These are phyloP conservation scores for Tolmerus cingulatus DNA, from an alignment of 2,888 invertebrate genomes.

Conservation along the genomic window DNA sequence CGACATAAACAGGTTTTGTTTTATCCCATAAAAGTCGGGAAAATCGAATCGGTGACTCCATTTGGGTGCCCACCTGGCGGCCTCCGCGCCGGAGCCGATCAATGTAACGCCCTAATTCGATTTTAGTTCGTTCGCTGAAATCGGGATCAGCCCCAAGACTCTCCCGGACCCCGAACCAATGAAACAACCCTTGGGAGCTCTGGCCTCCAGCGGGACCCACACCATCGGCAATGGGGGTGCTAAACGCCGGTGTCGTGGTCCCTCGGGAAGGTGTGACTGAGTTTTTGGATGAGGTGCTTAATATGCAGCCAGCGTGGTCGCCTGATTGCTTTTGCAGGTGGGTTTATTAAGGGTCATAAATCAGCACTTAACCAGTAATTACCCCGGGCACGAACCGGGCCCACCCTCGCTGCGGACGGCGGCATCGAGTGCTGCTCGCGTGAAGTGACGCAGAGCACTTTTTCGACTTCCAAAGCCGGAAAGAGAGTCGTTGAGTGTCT, in stretches of 20 bases:
- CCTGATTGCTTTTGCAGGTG: constrained; percentile 5
- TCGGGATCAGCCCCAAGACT: neutral
- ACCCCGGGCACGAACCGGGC: neutral
- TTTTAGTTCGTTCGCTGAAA: neutral
- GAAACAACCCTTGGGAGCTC: neutral
- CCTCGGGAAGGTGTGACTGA: neutral
- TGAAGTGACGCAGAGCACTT: neutral
- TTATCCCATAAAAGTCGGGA: neutral
- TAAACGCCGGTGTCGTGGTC: neutral
- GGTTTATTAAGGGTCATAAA: constrained; percentile 33
- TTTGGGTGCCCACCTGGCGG: neutral
- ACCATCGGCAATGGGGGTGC: neutral
- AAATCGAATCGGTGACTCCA: neutral
- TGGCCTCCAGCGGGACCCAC: neutral
- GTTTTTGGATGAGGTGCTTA: neutral
- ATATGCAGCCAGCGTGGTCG: neutral
- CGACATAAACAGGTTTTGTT: neutral
- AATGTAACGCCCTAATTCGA: neutral
- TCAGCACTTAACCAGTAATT: constrained; percentile 32
- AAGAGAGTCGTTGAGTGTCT: neutral
- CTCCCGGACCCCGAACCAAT: neutral
- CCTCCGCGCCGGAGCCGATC: neutral
- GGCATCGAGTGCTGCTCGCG: neutral
- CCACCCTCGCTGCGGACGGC: neutral
- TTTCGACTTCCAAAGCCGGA: neutral